Evolutionary conservation across 2,797 vertebrate species (phyloP).

Genomic region (Tragopan temminckii): DNA sequence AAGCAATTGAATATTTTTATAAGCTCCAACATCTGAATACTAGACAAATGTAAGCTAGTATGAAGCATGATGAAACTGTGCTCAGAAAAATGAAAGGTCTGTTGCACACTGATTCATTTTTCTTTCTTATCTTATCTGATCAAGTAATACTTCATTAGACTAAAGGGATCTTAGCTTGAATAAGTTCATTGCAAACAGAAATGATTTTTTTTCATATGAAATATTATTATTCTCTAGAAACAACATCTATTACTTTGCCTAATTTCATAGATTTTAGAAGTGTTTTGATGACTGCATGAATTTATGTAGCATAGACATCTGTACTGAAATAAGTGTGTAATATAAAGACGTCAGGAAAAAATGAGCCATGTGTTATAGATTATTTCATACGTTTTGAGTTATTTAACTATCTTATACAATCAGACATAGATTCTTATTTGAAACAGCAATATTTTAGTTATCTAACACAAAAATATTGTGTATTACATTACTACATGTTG

Average conservation of each 20-base stretch:
- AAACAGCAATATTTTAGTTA: background rate
- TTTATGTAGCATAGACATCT: background rate
- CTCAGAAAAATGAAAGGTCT: background rate
- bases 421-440: background rate
- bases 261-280: background rate
- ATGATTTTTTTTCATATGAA: background rate
- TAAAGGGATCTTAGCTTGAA: background rate
- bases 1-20: background rate
- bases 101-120: background rate
- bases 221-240: background rate
- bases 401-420: background rate
- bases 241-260: background rate
- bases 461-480: background rate
- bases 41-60: background rate
- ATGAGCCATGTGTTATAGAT: background rate
- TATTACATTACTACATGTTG: background rate
- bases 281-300: background rate
- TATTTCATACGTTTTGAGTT: background rate
- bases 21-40: background rate
- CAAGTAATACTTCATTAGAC: background rate
- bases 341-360: background rate
- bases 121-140: conserved; percentile 9
- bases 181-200: background rate
- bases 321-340: background rate
- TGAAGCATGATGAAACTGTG: background rate